phyloP scores from a whole-genome alignment of 2,113 vertebrate genomes.

The Eupsittula cactorum region DNA sequence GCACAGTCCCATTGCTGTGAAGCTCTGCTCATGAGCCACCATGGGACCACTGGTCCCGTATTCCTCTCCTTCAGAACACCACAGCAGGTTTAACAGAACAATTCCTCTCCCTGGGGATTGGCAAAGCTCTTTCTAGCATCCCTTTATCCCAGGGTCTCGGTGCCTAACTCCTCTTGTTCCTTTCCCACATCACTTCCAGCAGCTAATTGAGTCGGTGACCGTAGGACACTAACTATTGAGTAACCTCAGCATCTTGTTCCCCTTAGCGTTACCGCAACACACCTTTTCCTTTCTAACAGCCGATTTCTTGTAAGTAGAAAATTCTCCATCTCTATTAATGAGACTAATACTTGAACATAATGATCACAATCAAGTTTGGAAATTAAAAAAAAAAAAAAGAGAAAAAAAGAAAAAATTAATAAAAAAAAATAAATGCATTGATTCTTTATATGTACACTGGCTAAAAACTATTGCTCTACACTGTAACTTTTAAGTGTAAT shows the following conservation, averaged over 20 bases:
- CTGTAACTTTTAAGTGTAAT: constrained; percentile 93
- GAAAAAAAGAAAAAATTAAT: background rate
- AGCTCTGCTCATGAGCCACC: background rate
- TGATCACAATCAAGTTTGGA: constrained; percentile 94
- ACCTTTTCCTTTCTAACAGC: constrained; percentile 20
- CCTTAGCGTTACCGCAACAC: constrained; percentile 13
- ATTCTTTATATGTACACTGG: constrained; percentile 98
- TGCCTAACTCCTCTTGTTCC: constrained; percentile 55
- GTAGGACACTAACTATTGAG: constrained; percentile 35
- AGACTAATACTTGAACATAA: constrained; percentile 81
- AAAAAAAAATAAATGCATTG: constrained; percentile 73
- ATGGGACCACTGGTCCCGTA: background rate
- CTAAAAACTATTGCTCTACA: constrained; percentile 92
- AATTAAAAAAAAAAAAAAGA: constrained; percentile 76
- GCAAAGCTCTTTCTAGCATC: background rate
- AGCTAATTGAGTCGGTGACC: constrained; percentile 13
- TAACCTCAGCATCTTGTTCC: constrained; percentile 41
- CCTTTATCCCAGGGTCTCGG: constrained; percentile 29
- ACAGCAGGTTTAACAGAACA: background rate
- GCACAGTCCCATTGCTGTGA: rapidly evolving
- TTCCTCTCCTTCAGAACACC: background rate
- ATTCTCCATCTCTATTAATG: constrained; percentile 58
- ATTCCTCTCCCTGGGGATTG: constrained; percentile 44
- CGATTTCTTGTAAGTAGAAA: constrained; percentile 11
- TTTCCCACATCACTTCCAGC: constrained; percentile 24